Evolutionary conservation across 2,797 vertebrate genomes (phyloP).

Genomic region (Podargus strigoides): DNA sequence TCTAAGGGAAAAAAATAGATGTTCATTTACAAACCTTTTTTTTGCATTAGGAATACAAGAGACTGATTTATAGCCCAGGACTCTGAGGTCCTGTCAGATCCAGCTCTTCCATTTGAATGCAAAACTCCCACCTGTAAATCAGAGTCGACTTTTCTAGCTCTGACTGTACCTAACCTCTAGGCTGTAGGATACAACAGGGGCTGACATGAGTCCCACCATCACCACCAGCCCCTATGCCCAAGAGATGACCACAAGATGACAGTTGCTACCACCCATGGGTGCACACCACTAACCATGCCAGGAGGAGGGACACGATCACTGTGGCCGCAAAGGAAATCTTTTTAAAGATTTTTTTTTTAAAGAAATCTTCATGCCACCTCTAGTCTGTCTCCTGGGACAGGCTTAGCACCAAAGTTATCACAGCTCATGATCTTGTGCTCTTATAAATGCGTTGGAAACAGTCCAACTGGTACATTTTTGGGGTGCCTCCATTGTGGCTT

Average conservation of each 20-base stretch:
- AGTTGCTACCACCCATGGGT: not conserved
- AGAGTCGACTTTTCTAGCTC: not conserved
- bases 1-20: not conserved
- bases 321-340: rapidly evolving
- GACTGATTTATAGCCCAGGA: not conserved
- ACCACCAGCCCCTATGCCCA: not conserved
- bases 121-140: not conserved
- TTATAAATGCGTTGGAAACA: not conserved
- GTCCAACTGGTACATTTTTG: not conserved
- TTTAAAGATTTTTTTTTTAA: no score
- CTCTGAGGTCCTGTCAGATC: not conserved
- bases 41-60: not conserved
- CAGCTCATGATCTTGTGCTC: not conserved
- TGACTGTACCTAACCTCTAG: not conserved
- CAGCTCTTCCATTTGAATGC: not conserved
- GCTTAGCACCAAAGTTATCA: constrained; percentile 11
- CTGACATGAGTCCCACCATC: not conserved
- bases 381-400: not conserved
- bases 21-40: constrained; percentile 15
- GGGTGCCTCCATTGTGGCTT: not conserved
- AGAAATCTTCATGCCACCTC: not conserved
- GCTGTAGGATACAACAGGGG: not conserved
- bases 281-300: rapidly evolving
- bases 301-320: rapidly evolving
- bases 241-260: not conserved